Evolutionary conservation across 1,140 invertebrate genomes (phyloP).

Genomic region (Melipona quadrifasciata): DNA sequence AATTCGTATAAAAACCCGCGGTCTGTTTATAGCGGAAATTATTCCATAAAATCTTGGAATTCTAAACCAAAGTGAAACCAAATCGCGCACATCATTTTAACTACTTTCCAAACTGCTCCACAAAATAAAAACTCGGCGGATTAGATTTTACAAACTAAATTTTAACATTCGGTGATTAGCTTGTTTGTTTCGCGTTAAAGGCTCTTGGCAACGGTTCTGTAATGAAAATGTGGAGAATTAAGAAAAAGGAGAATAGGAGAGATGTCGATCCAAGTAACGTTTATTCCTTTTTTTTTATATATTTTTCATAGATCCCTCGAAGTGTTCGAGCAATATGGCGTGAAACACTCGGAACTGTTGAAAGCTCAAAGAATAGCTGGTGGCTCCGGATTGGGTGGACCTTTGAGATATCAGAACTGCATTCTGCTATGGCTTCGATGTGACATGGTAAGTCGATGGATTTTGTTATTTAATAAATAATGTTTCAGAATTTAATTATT

Average conservation of each 20-base stretch:
- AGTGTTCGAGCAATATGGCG: conserved; percentile 86
- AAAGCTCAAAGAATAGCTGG: conserved; percentile 86
- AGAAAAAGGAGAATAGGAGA: background rate
- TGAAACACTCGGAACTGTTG: conserved; percentile 87
- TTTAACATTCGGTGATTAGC: background rate
- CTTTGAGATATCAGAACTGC: conserved; percentile 86
- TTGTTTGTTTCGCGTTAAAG: background rate
- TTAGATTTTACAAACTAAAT: background rate
- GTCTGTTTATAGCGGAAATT: background rate
- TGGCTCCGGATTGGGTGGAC: conserved; percentile 87
- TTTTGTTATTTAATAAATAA: background rate
- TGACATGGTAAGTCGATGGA: conserved; percentile 84
- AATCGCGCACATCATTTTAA: background rate
- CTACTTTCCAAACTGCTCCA: background rate
- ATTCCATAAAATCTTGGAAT: background rate
- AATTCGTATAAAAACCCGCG: too few species aligned
- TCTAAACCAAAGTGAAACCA: background rate
- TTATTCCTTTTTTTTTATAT: background rate
- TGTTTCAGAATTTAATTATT: background rate
- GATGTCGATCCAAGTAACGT: background rate
- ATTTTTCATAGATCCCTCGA: conserved; percentile 86
- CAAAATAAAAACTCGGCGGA: background rate
- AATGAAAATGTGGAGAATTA: background rate
- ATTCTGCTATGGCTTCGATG: conserved; percentile 93
- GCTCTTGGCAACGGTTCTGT: background rate